Conservation (phyloP, 2,113 vertebrate species). For the Salvelinus sp. region DNA sequence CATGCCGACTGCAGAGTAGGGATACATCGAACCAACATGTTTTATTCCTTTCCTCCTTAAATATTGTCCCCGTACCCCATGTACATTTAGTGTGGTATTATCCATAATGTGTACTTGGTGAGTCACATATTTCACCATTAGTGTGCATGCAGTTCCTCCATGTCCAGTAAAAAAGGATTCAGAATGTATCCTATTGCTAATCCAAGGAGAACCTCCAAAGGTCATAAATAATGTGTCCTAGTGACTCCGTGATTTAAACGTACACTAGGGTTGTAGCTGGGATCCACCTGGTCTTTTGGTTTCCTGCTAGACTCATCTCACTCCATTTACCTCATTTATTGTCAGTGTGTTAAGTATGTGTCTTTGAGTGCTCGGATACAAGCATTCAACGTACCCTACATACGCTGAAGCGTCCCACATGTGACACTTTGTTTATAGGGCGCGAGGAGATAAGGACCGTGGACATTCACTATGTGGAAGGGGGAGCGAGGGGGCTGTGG, state of each 20-base stretch:
- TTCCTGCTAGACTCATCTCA: background rate
- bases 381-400: background rate
- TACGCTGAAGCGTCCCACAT: background rate
- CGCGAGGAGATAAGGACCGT: background rate
- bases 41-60: too few relatives aligned
- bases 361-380: background rate
- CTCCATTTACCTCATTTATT: background rate
- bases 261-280: too few relatives aligned
- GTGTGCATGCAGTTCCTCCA: background rate
- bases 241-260: too few relatives aligned
- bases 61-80: too few relatives aligned
- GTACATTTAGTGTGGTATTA: too few relatives aligned
- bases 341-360: background rate
- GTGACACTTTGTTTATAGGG: background rate
- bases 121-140: background rate
- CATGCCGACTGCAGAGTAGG: too few relatives aligned
- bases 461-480: background rate
- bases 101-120: too few relatives aligned
- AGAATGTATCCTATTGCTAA: background rate
- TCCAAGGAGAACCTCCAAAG: background rate
- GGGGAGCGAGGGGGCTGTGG: background rate
- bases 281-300: too few relatives aligned
- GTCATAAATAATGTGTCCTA: background rate
- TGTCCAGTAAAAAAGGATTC: background rate
- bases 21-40: too few relatives aligned